Base-by-base conservation (phyloP, 2,797 vertebrate species). In the Apogon hyalosoma region DNA sequence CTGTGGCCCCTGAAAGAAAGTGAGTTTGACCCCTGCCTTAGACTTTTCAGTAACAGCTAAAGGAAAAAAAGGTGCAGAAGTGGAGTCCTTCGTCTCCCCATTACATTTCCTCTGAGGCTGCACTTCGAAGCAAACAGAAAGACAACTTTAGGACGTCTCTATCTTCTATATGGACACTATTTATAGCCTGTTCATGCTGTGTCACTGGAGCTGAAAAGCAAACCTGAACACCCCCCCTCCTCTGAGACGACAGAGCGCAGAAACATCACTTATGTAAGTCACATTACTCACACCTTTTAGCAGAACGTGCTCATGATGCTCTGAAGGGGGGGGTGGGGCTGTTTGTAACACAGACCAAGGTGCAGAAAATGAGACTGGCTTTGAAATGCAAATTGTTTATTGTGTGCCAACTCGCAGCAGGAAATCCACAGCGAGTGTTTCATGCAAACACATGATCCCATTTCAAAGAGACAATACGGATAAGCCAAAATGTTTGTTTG, bases 361-460 rank as follows among this genome's bases (percentile, higher is more conserved):
- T 72, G 63, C 39, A 75, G 65, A 55, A 85, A 86, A 70, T 60
- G 39, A 80, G 70, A 59, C 39, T 54, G 9, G 46, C 77, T 90
- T 90, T 91, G 78, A 91, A 86, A 91, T 87, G 85, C 77, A 90
- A 89, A 88, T 86, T 10, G 6, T 5, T 67, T 56, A 82, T 83
- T 84, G 67, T 82, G 63, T 12, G 11, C 13, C 6, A 3, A 46
- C 47, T 65, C 45, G 43, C 16, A 64, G 69, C 38, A 36, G 51
- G 50, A 85, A 70, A 83, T 66, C 40, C 62, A 65, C 16, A 52
- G 19, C 55, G n/a, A 9, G 18, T 58, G 48, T 77, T 75, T 77
- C 56, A 73, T 69, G 63, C 71, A 78, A 74, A 79, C 58, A 66
- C 41, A 79, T 46, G 40, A 80, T 59, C 45, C 21, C 42, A 16